Percentiles rank a stretch among this genome's conserved stretches.
Evolutionary conservation across 2,888 invertebrate species (phyloP).

Genomic region (Heliothis peltigera): DNA sequence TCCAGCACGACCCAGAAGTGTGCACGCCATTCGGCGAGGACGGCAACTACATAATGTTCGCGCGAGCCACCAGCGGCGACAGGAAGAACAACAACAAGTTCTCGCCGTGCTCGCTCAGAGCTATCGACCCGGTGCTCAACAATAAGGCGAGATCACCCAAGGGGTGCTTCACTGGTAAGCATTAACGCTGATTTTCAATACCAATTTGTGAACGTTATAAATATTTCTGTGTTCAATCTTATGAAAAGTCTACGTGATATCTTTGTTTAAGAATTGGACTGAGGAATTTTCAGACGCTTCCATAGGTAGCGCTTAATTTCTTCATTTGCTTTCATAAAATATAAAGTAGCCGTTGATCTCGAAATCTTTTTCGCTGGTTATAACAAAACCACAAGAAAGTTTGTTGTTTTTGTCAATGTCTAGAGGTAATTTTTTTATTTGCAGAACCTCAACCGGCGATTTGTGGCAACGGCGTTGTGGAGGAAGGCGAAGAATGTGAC

Average conservation of each 20-base stretch:
- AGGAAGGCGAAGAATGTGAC: constrained; percentile 99
- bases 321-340: too few relatives aligned
- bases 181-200: neutral
- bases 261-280: too few relatives aligned
- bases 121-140: constrained; percentile 97
- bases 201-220: too few relatives aligned
- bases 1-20: constrained; percentile 97
- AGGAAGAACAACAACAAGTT: constrained; percentile 99
- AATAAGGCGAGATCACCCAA: constrained; percentile 96
- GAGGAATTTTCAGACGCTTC: too few relatives aligned
- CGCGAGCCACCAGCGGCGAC: constrained; percentile 99
- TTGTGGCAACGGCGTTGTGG: constrained; percentile 99
- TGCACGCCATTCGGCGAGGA: constrained; percentile 98
- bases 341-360: too few relatives aligned
- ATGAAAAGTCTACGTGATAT: too few relatives aligned
- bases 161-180: constrained; percentile 96
- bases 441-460: constrained; percentile 97
- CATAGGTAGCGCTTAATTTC: too few relatives aligned
- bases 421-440: neutral
- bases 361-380: too few relatives aligned
- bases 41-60: constrained; percentile 99
- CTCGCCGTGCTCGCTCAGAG: constrained; percentile 97
- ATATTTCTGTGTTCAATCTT: too few relatives aligned
- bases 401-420: too few relatives aligned
- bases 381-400: too few relatives aligned